Conservation (phyloP, 30 jellyfish, hydroid and myxozoan species). For the Aurelia coerulea region DNA sequence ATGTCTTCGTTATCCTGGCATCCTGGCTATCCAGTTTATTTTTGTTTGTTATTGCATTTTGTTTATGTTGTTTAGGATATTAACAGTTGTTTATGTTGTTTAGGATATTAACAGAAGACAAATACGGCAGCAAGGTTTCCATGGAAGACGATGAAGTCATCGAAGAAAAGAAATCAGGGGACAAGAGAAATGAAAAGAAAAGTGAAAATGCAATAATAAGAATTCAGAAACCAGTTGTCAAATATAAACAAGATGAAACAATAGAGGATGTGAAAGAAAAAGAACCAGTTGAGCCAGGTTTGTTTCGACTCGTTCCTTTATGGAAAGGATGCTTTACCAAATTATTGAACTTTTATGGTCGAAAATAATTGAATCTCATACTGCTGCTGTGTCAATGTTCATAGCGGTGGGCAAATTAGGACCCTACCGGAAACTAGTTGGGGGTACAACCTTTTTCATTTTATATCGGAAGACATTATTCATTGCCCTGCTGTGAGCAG, state of each 20-base stretch:
- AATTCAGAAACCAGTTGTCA: slow-evolving; percentile 48
- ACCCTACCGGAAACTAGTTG: too few relatives aligned
- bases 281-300: slow-evolving; percentile 69
- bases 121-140: slow-evolving; percentile 79
- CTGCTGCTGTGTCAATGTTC: too few relatives aligned
- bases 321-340: too few relatives aligned
- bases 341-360: too few relatives aligned
- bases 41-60: too few relatives aligned
- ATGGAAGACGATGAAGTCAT: slow-evolving; percentile 86
- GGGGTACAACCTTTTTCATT: too few relatives aligned
- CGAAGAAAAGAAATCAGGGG: slow-evolving; percentile 70
- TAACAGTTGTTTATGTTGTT: slow-evolving; percentile 49
- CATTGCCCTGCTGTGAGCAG: too few relatives aligned
- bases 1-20: too few relatives aligned
- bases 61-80: slow-evolving; percentile 41
- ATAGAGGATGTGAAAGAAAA: slow-evolving; percentile 28
- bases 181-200: slow-evolving; percentile 61
- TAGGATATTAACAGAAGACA: slow-evolving; percentile 95
- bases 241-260: slow-evolving; percentile 41
- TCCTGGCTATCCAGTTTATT: too few relatives aligned
- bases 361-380: too few relatives aligned
- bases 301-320: neutral
- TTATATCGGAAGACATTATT: too few relatives aligned
- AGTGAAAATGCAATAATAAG: slow-evolving; percentile 18
- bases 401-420: too few relatives aligned